Evolutionary conservation across 2,113 vertebrate species (phyloP), one percentile per base, ranked within the genome.

Genomic region (Smithornis capensis): DNA sequence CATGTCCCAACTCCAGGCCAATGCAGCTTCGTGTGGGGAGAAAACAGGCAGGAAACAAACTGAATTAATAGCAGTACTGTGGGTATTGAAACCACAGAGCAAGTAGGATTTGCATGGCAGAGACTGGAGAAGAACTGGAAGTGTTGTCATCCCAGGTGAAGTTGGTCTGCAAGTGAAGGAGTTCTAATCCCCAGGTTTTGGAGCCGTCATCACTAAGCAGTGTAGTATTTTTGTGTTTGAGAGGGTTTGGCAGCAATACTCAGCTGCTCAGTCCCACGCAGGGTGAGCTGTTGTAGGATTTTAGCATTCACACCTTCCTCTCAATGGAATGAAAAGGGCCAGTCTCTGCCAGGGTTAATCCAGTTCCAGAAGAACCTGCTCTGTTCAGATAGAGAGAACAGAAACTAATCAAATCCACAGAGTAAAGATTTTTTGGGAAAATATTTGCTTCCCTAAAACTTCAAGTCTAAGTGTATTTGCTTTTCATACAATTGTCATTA

Each of bases 161-260:
- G 65, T 18, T 94, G 24, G 90, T 50, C 45, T 69, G 53, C 52
- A 8, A 42, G 53, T 9, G 29, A 81, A 42, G 60, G 69, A 55
- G 69, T 12, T 60, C 24, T 9, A 17, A 9, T 68, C 33, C 17
- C 5, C 1, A 52, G 62, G 45, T 7, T 94, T 88, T 53, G 67
- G 59, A 69, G 70, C 67, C 33, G 21, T 85, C 65, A 37, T 60
- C 70, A 25, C 62, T 40, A 68, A 91, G 56, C 40, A 60, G 47
- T 0, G 1, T 22, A 24, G 70, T 60, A 25, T 68, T 87, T 71
- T 60, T 45, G 70, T 64, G 40, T 65, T 76, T 68, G 64, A 68
- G 84, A 87, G 60, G 52, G 70, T 47, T 80, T 83, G 83, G 92
- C 69, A 86, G 83, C 64, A 45, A 15, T 19, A 21, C 27, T 75